These are phyloP conservation scores for Silvanus unidentatus DNA, from an alignment of 2,888 invertebrate species.

Conservation along the genomic window DNA sequence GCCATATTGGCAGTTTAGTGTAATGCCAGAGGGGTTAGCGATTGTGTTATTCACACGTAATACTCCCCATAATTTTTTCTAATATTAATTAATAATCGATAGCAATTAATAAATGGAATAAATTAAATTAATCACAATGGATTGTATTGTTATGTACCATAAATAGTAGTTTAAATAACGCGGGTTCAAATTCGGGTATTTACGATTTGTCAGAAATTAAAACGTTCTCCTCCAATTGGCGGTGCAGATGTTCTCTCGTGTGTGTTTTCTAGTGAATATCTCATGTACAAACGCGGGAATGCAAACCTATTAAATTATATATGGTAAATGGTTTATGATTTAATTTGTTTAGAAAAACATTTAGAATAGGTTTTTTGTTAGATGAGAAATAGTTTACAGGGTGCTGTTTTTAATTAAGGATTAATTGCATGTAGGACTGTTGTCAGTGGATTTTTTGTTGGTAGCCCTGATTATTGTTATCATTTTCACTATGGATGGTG, in stretches of 20 bases:
- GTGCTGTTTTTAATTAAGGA: slow-evolving; percentile 8
- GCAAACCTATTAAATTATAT: slow-evolving; percentile 24
- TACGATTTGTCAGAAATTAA: slow-evolving; percentile 43
- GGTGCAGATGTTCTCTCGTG: slow-evolving; percentile 43
- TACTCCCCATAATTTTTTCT: background rate
- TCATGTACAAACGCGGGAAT: slow-evolving; percentile 39
- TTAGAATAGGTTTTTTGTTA: no score
- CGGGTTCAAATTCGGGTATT: slow-evolving; percentile 45
- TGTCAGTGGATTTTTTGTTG: slow-evolving; percentile 21
- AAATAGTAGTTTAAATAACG: slow-evolving; percentile 40
- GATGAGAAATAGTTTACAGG: no score
- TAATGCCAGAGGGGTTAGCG: slow-evolving; percentile 49
- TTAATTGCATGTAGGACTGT: background rate
- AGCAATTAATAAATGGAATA: background rate
- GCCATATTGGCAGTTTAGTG: slow-evolving; percentile 56
- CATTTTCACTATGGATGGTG: slow-evolving; percentile 23
- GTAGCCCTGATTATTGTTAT: slow-evolving; percentile 32
- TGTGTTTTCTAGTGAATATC: slow-evolving; percentile 39
- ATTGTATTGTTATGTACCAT: no score
- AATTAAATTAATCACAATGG: no score
- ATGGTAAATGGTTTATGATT: slow-evolving; percentile 27
- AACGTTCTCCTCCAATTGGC: slow-evolving; percentile 40
- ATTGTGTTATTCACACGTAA: slow-evolving; percentile 32
- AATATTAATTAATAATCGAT: slow-evolving; percentile 20
- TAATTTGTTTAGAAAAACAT: background rate